Percentiles rank a stretch among this genome's conserved stretches.
Conservation (phyloP, 2,888 invertebrate species). For the Hyppa rectilinea region DNA sequence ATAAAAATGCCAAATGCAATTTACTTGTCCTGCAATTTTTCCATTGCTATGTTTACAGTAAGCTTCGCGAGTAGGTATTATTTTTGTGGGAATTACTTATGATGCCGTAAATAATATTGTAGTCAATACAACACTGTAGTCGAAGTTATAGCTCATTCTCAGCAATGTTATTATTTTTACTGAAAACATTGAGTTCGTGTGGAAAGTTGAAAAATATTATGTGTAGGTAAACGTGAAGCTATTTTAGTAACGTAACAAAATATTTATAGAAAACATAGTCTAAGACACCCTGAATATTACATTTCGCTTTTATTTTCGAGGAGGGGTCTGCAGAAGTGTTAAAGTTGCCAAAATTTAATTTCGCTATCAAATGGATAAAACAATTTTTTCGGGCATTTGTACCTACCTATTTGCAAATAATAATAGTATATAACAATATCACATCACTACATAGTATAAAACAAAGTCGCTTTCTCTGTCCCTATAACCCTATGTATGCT, state of each 20-base stretch:
- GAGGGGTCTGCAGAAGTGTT: neutral
- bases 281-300: neutral
- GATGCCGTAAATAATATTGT: neutral
- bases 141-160: neutral
- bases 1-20: too few species aligned
- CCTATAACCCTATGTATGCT: too few species aligned
- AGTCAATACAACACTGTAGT: neutral
- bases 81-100: neutral
- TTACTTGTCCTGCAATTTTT: too few species aligned
- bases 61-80: neutral
- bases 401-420: too few species aligned
- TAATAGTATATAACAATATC: too few species aligned
- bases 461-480: too few species aligned
- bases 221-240: neutral
- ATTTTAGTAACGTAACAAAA: neutral
- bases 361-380: neutral
- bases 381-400: too few species aligned
- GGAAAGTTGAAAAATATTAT: neutral
- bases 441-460: too few species aligned
- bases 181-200: neutral
- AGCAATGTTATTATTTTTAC: neutral
- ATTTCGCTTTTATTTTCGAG: neutral
- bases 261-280: neutral
- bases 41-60: neutral
- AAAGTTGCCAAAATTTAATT: neutral